Evolutionary conservation across 1,140 invertebrate genomes (phyloP), one percentile per base, ranked within the genome.

Genomic region (Philaenus spumarius): DNA sequence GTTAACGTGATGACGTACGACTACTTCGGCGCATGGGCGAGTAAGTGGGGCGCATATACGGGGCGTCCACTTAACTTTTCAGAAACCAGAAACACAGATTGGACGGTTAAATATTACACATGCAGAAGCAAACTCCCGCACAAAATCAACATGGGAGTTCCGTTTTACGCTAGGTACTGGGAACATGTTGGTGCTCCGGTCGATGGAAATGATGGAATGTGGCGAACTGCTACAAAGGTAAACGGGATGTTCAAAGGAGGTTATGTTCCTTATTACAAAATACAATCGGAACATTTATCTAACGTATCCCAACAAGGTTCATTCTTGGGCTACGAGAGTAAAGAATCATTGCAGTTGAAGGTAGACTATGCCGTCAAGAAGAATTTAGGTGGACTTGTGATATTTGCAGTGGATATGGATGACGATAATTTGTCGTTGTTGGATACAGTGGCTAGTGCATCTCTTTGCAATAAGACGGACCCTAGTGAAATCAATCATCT

Each of bases 91-190:
- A 64, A 64, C 47, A 51, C 59, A 9, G 57, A 64, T n/a, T 64
- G 62, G 62, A 55, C 62, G 9, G 58, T 64, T 20, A 64, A 64
- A 47, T 54, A 62, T 24, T 64, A 64, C 39, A 42, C 53, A 0
- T 64, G 62, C 20, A 62, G 59, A 19, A 39, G 24, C 1, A 54
- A 62, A 26, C n/a, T 17, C 2, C 62, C 62, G 5, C 34, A 55
- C 23, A 62, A 64, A 42, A 62, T 64, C 20, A 55, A 55, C 20
- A 55, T 64, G 53, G 62, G 62, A 4, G 7, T 64, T 6, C 62
- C 62, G 17, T 62, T 64, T 37, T 64, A 64, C 23, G 62, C 60
- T 3, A 30, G 62, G 20, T 64, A 40, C 52, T 64, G 62, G 62
- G 20, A 43, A 43, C n/a, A 43, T 43, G 40, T 43, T 43, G 40